Conservation (phyloP, 2,113 vertebrate genomes). For the Campylomormyrus numenius region DNA sequence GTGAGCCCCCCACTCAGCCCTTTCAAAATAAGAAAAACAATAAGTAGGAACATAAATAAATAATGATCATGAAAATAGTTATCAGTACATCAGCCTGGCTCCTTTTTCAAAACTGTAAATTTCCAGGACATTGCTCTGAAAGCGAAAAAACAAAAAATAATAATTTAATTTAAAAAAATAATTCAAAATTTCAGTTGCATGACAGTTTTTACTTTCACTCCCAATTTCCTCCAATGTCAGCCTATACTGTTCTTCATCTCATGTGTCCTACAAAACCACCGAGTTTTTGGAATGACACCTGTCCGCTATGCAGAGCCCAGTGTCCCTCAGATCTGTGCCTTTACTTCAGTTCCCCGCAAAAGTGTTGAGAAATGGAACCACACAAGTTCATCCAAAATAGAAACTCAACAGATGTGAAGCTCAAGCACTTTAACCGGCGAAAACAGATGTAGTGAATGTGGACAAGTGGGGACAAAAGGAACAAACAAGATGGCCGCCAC, state of each 20-base stretch:
- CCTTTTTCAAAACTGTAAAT: slow-evolving; percentile 49
- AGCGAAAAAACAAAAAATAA: slow-evolving; percentile 29
- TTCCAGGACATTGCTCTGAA: slow-evolving; percentile 41
- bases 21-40: slow-evolving; percentile 27
- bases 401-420: not conserved
- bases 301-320: not conserved
- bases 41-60: slow-evolving; percentile 47
- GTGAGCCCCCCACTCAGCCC: slow-evolving; percentile 14
- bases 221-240: not conserved
- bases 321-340: not conserved
- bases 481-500: slow-evolving; percentile 41
- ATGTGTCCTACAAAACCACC: not conserved
- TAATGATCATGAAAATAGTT: slow-evolving; percentile 49
- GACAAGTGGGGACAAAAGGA: not conserved
- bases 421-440: not conserved
- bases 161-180: not conserved
- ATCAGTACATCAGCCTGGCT: slow-evolving; percentile 50
- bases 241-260: not conserved
- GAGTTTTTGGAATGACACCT: not conserved
- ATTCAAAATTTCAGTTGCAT: not conserved
- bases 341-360: not conserved
- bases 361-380: not conserved
- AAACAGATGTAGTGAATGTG: not conserved
- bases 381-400: not conserved
- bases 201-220: not conserved